phyloP scores from a whole-genome alignment of 92 coral and sea anemone genomes.

The Micromussa lordhowensis region DNA sequence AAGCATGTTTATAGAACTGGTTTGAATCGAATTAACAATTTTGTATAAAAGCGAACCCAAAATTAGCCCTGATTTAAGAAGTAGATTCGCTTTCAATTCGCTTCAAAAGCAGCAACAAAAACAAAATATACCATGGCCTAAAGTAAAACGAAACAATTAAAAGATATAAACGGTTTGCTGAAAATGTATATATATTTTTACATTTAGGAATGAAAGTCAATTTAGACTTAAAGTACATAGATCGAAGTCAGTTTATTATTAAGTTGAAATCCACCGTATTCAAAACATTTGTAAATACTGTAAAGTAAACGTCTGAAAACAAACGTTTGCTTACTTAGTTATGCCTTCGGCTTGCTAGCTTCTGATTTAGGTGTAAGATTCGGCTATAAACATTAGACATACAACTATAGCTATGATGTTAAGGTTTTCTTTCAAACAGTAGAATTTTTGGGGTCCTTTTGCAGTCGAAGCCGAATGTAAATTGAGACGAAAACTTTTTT shows the following conservation, averaged over 20 bases:
- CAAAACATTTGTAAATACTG: background rate
- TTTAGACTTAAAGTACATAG: background rate
- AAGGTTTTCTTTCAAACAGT: background rate
- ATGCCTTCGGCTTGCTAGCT: background rate
- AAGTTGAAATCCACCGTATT: background rate
- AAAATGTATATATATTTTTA: background rate
- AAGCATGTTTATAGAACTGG: background rate
- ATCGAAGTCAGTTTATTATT: background rate
- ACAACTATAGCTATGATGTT: background rate
- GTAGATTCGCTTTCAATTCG: background rate
- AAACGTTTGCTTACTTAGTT: background rate
- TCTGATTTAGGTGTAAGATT: background rate
- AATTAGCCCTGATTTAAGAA: background rate
- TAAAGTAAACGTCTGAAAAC: background rate
- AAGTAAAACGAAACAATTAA: background rate
- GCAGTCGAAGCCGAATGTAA: background rate
- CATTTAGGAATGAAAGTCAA: background rate
- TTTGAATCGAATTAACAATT: background rate
- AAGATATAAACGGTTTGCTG: background rate
- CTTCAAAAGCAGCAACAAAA: background rate
- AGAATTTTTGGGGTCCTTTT: background rate
- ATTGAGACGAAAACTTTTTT: background rate
- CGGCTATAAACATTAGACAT: background rate
- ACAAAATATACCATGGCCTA: background rate
- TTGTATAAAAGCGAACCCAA: background rate